Evolutionary conservation across 2,797 vertebrate genomes (phyloP).

Genomic region (Tenualosa thibaudeaui): DNA sequence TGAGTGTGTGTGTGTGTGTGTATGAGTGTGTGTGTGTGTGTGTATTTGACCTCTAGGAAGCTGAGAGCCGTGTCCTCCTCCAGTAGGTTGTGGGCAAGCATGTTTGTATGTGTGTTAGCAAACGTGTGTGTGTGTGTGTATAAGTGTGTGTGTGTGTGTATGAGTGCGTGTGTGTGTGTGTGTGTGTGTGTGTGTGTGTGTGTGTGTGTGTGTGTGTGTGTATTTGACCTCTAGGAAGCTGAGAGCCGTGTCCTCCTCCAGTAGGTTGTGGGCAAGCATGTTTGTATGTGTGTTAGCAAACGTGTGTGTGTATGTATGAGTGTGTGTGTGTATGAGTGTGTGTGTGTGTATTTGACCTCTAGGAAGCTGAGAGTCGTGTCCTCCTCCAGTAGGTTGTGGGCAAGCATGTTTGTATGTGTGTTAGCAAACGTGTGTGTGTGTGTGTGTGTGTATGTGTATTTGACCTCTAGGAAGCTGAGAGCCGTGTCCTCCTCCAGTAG

Average conservation of each 20-base stretch:
- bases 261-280: constrained; percentile 68
- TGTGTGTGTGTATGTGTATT: constrained; percentile 30
- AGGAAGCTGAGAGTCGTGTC: constrained; percentile 88
- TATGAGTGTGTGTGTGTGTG: neutral
- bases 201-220: neutral
- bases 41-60: constrained; percentile 89
- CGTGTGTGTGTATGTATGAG: constrained; percentile 12
- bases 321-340: neutral
- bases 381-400: constrained; percentile 84
- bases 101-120: neutral
- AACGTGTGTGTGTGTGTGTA: constrained; percentile 5
- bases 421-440: neutral
- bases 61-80: constrained; percentile 88
- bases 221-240: constrained; percentile 90
- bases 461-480: constrained; percentile 91
- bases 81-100: constrained; percentile 73
- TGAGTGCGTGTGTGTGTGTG: neutral
- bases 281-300: neutral
- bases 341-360: constrained; percentile 73
- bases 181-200: too few species aligned
- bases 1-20: neutral
- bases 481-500: constrained; percentile 91
- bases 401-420: constrained; percentile 36
- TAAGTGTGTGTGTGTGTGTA: constrained; percentile 7
- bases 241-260: constrained; percentile 88